phyloP scores from a whole-genome alignment of 2,888 invertebrate genomes.

The Xiphydria camelus region DNA sequence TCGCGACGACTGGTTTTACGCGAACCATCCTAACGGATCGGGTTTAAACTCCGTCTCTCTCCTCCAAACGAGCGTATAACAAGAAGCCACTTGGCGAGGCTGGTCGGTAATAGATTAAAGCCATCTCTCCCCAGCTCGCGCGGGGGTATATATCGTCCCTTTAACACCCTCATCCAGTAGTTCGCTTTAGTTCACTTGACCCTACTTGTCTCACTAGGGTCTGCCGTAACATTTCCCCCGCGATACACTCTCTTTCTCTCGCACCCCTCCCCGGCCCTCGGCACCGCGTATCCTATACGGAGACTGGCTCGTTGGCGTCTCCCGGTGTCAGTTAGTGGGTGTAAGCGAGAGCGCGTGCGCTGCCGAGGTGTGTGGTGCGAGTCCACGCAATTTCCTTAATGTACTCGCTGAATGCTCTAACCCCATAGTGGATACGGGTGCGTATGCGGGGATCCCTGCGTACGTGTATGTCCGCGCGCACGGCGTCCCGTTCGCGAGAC shows the following conservation, averaged over 20 bases:
- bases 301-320: slow-evolving; percentile 19
- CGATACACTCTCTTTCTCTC: slow-evolving; percentile 13
- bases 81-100: slow-evolving; percentile 52
- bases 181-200: slow-evolving; percentile 54
- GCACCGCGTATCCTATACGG: not conserved
- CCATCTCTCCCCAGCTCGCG: slow-evolving; percentile 40
- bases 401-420: slow-evolving; percentile 51
- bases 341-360: slow-evolving; percentile 22
- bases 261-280: slow-evolving; percentile 13
- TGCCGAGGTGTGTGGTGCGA: slow-evolving; percentile 26
- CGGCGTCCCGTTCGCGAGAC: no score
- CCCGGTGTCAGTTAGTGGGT: slow-evolving; percentile 6
- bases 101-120: slow-evolving; percentile 54
- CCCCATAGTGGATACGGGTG: slow-evolving; percentile 17
- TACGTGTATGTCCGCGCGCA: slow-evolving; percentile 2
- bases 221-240: slow-evolving; percentile 15
- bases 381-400: slow-evolving; percentile 56
- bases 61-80: slow-evolving; percentile 50
- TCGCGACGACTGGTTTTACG: no score
- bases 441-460: slow-evolving; percentile 8
- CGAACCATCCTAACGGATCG: no score
- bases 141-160: slow-evolving; percentile 48
- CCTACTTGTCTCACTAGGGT: slow-evolving; percentile 45
- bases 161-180: slow-evolving; percentile 42
- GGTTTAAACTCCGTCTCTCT: no score